These are phyloP conservation scores for Temnothorax curvispinosus DNA, from an alignment of 1,140 invertebrate species.

Conservation along the genomic window DNA sequence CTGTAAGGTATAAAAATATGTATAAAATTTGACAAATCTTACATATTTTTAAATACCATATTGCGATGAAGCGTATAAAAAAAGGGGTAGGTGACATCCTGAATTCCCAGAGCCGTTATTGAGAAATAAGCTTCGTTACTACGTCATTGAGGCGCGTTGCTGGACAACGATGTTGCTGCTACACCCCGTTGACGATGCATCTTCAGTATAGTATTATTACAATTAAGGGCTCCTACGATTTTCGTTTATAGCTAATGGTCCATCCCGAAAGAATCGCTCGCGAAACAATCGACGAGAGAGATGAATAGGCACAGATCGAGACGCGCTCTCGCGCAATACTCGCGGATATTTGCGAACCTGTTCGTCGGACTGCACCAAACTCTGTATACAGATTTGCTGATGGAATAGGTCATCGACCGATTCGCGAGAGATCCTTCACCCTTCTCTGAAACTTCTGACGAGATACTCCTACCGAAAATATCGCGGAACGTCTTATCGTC, in stretches of 20 bases:
- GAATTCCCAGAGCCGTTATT: neutral
- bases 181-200: neutral
- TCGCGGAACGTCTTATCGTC: slow-evolving; percentile 3
- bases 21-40: neutral
- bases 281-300: neutral
- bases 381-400: slow-evolving; percentile 35
- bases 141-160: too few species aligned
- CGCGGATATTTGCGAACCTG: neutral
- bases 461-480: slow-evolving; percentile 72
- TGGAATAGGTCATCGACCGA: slow-evolving; percentile 40
- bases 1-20: too few species aligned
- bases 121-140: neutral
- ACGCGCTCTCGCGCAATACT: too few species aligned
- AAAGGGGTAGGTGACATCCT: too few species aligned
- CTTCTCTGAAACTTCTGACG: slow-evolving; percentile 66
- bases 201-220: neutral
- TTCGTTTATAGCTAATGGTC: neutral
- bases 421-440: slow-evolving; percentile 50
- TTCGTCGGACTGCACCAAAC: neutral
- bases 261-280: neutral
- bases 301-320: too few species aligned
- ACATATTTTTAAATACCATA: neutral
- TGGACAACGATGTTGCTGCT: neutral
- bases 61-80: neutral
- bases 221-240: neutral